Evolutionary conservation across 2,113 vertebrate species (phyloP).

Genomic region (Siniperca knerii): DNA sequence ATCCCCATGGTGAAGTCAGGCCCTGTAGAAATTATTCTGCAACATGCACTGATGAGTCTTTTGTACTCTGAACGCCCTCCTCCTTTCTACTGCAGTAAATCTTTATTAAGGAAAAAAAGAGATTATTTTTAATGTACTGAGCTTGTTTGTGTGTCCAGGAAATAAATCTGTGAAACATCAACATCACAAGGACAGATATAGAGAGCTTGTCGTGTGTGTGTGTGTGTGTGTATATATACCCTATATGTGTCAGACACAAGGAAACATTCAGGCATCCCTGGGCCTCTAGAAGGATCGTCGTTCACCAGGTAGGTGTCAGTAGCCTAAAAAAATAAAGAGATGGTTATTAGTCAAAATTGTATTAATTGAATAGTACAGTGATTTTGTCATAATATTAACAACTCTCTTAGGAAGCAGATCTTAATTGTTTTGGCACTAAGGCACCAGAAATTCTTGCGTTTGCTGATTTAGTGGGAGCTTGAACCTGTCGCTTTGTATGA

Average conservation of each 20-base stretch:
- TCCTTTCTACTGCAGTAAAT: conserved; percentile 23
- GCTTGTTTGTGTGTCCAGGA: conserved; percentile 47
- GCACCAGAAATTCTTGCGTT: not conserved
- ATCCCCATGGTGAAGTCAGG: conserved; percentile 15
- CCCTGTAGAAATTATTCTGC: conserved; percentile 26
- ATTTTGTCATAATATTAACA: not conserved
- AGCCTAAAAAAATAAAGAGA: conserved; percentile 76
- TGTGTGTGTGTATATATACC: conserved; percentile 76
- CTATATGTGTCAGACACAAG: conserved; percentile 87
- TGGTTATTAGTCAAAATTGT: conserved; percentile 9
- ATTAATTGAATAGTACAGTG: not conserved
- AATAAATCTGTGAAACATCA: conserved; percentile 37
- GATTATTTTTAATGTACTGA: conserved; percentile 24
- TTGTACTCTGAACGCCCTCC: conserved; percentile 21
- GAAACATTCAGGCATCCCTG: conserved; percentile 87
- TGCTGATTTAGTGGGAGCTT: not conserved
- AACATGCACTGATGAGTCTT: conserved; percentile 26
- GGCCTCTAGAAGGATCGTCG: conserved; percentile 84
- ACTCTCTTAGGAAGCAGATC: not conserved
- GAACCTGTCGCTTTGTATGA: not conserved
- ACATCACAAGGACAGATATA: conserved; percentile 24
- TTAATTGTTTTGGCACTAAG: not conserved
- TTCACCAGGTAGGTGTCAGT: conserved; percentile 87
- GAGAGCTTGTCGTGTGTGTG: conserved; percentile 28
- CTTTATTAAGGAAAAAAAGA: conserved; percentile 14